Evolutionary conservation across 1,140 invertebrate species (phyloP).

Genomic region (Tetragnatha versicolor): DNA sequence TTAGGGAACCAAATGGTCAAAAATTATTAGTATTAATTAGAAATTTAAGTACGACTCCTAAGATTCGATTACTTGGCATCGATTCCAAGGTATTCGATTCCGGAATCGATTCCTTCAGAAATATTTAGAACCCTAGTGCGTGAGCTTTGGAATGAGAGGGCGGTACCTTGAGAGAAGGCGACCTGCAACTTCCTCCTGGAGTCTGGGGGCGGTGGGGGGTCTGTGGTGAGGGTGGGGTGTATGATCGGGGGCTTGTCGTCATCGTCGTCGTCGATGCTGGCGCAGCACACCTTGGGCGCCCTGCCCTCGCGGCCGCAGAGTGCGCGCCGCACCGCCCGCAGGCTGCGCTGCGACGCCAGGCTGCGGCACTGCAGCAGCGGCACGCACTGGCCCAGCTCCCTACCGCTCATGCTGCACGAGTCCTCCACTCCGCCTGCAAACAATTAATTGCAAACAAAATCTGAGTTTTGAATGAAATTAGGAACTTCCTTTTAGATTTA

Average conservation of each 20-base stretch:
- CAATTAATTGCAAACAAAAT: too few species aligned
- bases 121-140: neutral
- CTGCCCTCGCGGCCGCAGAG: constrained; percentile 7
- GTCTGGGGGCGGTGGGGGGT: neutral
- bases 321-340: neutral
- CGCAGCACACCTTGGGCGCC: constrained; percentile 16
- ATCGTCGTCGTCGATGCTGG: neutral
- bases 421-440: too few species aligned
- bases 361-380: constrained; percentile 7
- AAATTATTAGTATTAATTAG: too few species aligned
- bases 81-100: neutral
- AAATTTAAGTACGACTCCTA: too few species aligned
- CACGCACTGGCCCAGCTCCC: neutral
- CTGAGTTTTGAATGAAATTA: too few species aligned
- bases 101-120: neutral
- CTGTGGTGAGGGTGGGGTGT: neutral
- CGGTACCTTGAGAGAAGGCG: neutral
- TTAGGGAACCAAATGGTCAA: too few species aligned
- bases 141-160: too few species aligned
- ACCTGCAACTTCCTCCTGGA: neutral
- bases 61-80: neutral
- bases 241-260: too few species aligned
- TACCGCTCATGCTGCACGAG: neutral
- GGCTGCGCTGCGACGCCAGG: neutral
- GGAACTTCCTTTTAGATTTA: too few species aligned